Conservation (phyloP, 2,113 vertebrate genomes). For the Amphiprion ocellaris region DNA sequence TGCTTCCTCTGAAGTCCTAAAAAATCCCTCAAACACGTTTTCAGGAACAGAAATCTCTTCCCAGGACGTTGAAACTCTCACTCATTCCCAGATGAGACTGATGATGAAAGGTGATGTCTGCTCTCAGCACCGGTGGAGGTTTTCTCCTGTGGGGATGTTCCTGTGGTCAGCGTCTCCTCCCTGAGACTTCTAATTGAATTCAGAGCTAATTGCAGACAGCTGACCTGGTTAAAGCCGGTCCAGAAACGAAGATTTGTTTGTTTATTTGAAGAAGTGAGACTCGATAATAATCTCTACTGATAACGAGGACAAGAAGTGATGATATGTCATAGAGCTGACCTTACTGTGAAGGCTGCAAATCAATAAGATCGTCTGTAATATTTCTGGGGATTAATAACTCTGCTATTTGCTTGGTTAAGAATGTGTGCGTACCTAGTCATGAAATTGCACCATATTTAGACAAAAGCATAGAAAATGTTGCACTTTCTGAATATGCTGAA, state of each 20-base stretch:
- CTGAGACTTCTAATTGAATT: conserved; percentile 54
- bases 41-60: conserved; percentile 8
- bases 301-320: not conserved
- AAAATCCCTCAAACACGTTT: conserved; percentile 6
- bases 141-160: conserved; percentile 1
- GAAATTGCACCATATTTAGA: too few relatives aligned
- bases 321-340: too few relatives aligned
- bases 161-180: conserved; percentile 25
- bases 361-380: not conserved
- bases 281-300: not conserved
- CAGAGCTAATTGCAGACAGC: conserved; percentile 44
- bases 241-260: not conserved
- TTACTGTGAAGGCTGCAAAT: too few relatives aligned
- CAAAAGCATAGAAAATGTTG: too few relatives aligned
- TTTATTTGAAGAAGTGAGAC: not conserved
- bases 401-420: too few relatives aligned
- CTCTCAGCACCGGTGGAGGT: not conserved
- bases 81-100: conserved; percentile 40
- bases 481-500: too few relatives aligned
- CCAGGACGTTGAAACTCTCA: not conserved
- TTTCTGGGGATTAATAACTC: not conserved
- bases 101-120: conserved; percentile 5
- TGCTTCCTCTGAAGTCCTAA: conserved; percentile 27
- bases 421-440: too few relatives aligned
- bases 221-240: conserved; percentile 12